Conservation (phyloP, 2,888 invertebrate genomes). For the Phortica okadai region DNA sequence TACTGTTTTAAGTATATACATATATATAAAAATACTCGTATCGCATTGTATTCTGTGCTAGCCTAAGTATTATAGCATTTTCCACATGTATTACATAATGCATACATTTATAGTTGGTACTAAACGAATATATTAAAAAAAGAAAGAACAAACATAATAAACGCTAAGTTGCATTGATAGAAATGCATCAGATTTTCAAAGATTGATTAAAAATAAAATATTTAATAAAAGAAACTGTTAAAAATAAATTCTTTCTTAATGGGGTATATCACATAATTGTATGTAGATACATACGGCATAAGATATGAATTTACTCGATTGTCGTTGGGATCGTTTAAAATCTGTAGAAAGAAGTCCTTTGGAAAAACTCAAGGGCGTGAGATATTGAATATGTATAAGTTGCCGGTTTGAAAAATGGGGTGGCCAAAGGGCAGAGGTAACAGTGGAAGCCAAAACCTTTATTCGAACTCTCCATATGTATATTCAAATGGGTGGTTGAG, state of each 20-base stretch:
- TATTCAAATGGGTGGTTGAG: no score
- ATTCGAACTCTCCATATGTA: no score
- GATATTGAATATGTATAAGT: no score
- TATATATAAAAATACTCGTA: constrained; percentile 22
- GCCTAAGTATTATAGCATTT: constrained; percentile 40
- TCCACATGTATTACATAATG: constrained; percentile 9
- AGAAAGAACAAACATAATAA: constrained; percentile 42
- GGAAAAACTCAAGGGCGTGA: no score
- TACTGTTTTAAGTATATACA: constrained; percentile 65
- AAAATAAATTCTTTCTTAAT: neutral
- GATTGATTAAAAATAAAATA: neutral
- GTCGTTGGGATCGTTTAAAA: no score
- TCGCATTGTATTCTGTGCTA: constrained; percentile 15
- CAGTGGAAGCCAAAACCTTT: no score
- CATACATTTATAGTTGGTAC: constrained; percentile 23
- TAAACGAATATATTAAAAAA: constrained; percentile 45
- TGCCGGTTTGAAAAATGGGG: no score
- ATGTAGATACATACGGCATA: no score
- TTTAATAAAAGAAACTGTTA: constrained; percentile 3
- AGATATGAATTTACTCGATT: no score
- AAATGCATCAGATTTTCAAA: neutral
- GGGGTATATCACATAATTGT: no score
- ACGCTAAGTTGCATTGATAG: constrained; percentile 1
- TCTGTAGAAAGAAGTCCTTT: no score
- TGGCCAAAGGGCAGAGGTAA: no score